These are phyloP conservation scores for Apteryx owenii DNA, from an alignment of 2,113 vertebrate genomes.

Conservation along the genomic window DNA sequence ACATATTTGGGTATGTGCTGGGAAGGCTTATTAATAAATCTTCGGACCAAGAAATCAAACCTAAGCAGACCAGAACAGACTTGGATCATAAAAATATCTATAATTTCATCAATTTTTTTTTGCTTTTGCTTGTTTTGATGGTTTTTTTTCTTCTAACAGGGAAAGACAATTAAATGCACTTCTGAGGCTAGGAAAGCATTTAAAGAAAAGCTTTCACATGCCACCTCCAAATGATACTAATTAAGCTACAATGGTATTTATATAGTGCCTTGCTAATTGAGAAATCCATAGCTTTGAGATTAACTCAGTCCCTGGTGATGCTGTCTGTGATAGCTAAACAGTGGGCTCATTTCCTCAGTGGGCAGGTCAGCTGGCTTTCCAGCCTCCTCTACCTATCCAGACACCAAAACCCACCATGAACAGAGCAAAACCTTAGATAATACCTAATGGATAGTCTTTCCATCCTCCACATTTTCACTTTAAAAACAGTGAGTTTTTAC, in stretches of 20 bases:
- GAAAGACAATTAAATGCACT: background rate
- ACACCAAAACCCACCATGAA: background rate
- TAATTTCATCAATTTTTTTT: background rate
- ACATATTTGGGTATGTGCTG: background rate
- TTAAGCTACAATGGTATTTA: background rate
- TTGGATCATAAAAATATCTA: background rate
- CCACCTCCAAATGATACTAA: background rate
- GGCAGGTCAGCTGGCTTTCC: background rate
- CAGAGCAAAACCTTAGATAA: background rate
- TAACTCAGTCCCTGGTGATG: background rate
- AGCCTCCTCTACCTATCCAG: background rate
- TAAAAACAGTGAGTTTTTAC: background rate
- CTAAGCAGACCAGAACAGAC: background rate
- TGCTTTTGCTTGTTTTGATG: background rate
- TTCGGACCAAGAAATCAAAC: background rate
- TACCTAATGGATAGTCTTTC: background rate
- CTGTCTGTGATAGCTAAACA: background rate
- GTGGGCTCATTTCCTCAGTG: background rate
- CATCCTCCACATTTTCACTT: background rate
- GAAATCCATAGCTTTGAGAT: background rate
- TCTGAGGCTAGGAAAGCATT: background rate
- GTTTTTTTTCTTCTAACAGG: background rate
- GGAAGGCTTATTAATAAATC: background rate
- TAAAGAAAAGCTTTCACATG: background rate
- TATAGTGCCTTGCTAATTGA: background rate